phyloP scores from a whole-genome alignment of 23 tunicate species.

The Corella eumyota region DNA sequence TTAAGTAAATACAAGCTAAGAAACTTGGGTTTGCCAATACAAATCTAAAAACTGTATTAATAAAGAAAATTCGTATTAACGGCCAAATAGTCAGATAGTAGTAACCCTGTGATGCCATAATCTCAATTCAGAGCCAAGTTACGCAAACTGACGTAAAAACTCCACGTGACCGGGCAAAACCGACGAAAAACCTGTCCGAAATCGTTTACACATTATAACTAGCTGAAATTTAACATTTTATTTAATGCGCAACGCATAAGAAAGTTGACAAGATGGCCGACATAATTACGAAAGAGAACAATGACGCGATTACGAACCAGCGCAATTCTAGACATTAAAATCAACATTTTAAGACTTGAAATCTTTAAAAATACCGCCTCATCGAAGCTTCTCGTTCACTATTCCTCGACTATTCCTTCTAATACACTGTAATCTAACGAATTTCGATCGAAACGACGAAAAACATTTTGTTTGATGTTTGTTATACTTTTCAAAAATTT shows the following conservation, averaged over 20 bases:
- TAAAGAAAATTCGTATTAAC: too few species aligned
- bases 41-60: too few species aligned
- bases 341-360: conserved; percentile 2
- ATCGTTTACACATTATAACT: too few species aligned
- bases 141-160: not conserved
- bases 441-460: not conserved
- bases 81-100: too few species aligned
- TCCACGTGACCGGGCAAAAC: not conserved
- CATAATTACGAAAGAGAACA: conserved; percentile 85
- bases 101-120: too few species aligned
- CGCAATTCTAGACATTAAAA: conserved; percentile 9
- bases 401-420: conserved; percentile 8
- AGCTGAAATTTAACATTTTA: too few species aligned
- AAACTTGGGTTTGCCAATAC: too few species aligned
- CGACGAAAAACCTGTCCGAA: too few species aligned
- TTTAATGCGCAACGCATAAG: conserved; percentile 52
- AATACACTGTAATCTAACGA: not conserved
- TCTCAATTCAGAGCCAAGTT: too few species aligned
- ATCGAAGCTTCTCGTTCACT: not conserved
- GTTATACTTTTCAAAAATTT: not conserved
- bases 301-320: conserved; percentile 33
- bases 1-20: too few species aligned
- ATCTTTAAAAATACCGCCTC: conserved; percentile 26
- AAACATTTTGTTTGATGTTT: not conserved
- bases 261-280: conserved; percentile 66